Conservation (phyloP, 2,797 vertebrate species). For the Parauchenoglanis ngamensis region DNA sequence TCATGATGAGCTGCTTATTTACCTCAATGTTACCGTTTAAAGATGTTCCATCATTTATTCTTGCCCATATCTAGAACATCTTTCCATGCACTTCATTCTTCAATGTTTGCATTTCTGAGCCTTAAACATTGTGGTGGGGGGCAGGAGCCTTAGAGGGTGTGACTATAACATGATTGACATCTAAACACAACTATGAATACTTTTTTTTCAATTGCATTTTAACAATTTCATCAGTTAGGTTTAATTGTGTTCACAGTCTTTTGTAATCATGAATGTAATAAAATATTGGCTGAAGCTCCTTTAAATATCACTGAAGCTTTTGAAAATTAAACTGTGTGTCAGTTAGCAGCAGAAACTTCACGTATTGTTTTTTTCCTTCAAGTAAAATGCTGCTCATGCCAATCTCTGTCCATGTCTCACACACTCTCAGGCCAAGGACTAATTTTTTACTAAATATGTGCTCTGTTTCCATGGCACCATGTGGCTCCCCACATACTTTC, state of each 20-base stretch:
- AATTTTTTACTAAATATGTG: slow-evolving; percentile 21
- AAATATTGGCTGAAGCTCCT: neutral
- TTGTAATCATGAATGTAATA: neutral
- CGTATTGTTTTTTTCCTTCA: neutral
- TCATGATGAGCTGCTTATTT: neutral
- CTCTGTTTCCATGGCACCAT: slow-evolving; percentile 32
- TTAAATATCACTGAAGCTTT: neutral
- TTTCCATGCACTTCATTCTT: neutral
- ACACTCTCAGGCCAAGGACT: neutral
- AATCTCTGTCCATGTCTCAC: neutral
- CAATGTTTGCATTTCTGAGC: neutral
- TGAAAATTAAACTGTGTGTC: neutral
- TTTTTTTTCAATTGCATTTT: neutral
- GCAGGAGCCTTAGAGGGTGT: neutral
- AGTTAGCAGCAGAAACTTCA: neutral
- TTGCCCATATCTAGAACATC: neutral
- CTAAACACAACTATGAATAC: neutral
- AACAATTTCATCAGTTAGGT: neutral
- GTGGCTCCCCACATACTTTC: slow-evolving; percentile 25
- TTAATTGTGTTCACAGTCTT: neutral
- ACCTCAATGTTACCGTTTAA: neutral
- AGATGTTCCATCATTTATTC: neutral
- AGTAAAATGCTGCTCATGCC: neutral
- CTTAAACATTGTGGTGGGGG: neutral
- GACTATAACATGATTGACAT: neutral